Base-by-base conservation (phyloP, 2,797 vertebrate species). In the Arctocebus calabarensis region DNA sequence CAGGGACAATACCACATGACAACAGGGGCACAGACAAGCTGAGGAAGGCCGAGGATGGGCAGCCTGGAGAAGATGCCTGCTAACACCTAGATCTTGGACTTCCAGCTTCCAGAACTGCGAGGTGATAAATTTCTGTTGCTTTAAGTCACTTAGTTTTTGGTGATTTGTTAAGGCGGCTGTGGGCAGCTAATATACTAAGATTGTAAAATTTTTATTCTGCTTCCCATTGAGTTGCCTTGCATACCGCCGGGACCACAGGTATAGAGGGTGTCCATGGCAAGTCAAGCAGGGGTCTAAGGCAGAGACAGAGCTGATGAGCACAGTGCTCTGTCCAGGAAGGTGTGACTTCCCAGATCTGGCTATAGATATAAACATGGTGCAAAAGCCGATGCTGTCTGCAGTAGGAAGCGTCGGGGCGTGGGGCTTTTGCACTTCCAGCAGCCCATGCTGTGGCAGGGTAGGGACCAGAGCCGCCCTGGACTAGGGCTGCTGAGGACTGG, bases 11-110 rank as follows among this genome's bases (percentile, higher is more conserved):
- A 1, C 57, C n/a, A 55, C 0, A 3, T 57, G 81, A n/a, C 37
- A 25, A 13, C 3, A 4, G 52, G 9, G 27, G 45, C 16, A 64
- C 82, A 73, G 45, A 7, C 61, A n/a, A 37, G 14, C 4, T 10
- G 1, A 59, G 71, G n/a, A 3, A 8, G 8, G 22, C 13, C 20
- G 48, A 70, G 52, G 61, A n/a, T 3, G 0, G 13, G 0, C 0
- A n/a, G 5, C 14, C 10, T 12, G 14, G 57, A 43, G 13, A 23
- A 8, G 6, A 0, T 3, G 62, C 29, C 45, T 5, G 43, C 43
- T 7, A 1, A 43, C 13, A 27, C 40, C 45, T 45, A 34, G 64
- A 55, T 17, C 37, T 22, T 32, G 81, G 40, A 23, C 59, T 40
- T 81, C 4, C 12, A 22, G 45, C 23, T 9, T 59, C 29, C 37